Evolutionary conservation across 2,888 invertebrate genomes (phyloP), one percentile per base, ranked within the genome.

Genomic region (Macaria notata): DNA sequence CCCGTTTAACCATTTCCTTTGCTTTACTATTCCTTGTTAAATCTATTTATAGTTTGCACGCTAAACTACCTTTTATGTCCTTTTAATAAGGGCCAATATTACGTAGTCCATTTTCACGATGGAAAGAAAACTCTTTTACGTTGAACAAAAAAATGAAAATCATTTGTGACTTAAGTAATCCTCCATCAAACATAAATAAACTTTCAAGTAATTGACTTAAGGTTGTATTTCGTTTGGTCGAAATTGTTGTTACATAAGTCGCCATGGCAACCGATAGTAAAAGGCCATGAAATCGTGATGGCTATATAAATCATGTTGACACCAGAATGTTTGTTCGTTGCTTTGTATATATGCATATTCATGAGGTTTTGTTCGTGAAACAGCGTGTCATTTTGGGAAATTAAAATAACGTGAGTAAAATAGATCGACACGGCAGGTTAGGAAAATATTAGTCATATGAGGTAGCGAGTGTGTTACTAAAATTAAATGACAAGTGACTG

Each of bases 211-310:
- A 3, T 8, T 1, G 0, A 1, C 0, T 7, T 59, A 70, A 52
- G 55, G 68, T 51, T 30, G n/a, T 57, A 61, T 63, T 52, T 63
- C 5, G 33, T 31, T 8, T 43, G 59, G 39, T 8, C 39, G 61
- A 61, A 65, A 71, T 81, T 84, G 84, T 84, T 82, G 79, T 70
- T 66, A 69, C 58, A 9, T 31, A 2, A 9, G 85, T 84, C 72
- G 62, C 77, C 59, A 81, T 80, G 72, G 77, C 41, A 61, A 79
- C 83, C 58, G 31, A 54, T 62, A 43, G 61, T 67, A 70, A 66
- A 68, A 67, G 47, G 55, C 49, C 52, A 51, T 54, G 54, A 54
- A 59, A 54, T 50, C 53, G 54, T 49, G 53, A 44, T 53, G 49
- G 43, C 39, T 54, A 45, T 19, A 58, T 64, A 68, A 67, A 73